Evolutionary conservation across 2,888 invertebrate genomes (phyloP), one percentile per base, ranked within the genome.

Genomic region (Abrostola tripartita): DNA sequence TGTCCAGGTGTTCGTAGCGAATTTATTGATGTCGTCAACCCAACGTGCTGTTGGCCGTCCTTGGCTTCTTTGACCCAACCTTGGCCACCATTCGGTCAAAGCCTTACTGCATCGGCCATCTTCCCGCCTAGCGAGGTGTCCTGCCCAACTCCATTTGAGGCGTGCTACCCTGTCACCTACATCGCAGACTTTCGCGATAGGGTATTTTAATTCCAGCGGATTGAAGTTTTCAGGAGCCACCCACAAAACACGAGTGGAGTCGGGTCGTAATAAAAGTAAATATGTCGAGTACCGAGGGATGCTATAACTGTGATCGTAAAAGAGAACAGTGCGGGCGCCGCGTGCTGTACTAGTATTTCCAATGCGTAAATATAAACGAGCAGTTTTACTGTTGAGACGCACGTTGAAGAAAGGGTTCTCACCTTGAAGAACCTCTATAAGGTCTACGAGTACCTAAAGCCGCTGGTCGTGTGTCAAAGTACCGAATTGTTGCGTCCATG

Each of bases 251-350:
- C 81, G 78, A 77, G 71, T 66, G 72, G 71, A 74, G 74, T 74
- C 62, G 76, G 74, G 68, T 72, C 76, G 82, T 84, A 85, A 87
- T 89, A 88, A 89, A 89, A 87, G 86, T 86, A 88, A 88, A 88
- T 87, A 88, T 86, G 82, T 83, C 81, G 78, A 81, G 79, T 81
- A 79, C 78, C 75, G 77, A 74, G 81, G 79, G 78, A 78, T 81
- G 76, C 79, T 74, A 77, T 81, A 78, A 76, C 70, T 71, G 64
- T 74, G 81, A 79, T 81, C 84, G 82, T 85, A 85, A 85, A 85
- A 79, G 71, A 60, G 74, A 75, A 81, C 74, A 67, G 68, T 58
- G 65, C 71, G 65, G 60, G 47, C 52, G 11, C 69, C 59, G 67
- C 61, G 61, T 65, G 67, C 60, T 68, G 55, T 41, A 47, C 65